Base-by-base conservation (phyloP, 2,888 invertebrate genomes). In the Omphaloscelis lunosa region DNA sequence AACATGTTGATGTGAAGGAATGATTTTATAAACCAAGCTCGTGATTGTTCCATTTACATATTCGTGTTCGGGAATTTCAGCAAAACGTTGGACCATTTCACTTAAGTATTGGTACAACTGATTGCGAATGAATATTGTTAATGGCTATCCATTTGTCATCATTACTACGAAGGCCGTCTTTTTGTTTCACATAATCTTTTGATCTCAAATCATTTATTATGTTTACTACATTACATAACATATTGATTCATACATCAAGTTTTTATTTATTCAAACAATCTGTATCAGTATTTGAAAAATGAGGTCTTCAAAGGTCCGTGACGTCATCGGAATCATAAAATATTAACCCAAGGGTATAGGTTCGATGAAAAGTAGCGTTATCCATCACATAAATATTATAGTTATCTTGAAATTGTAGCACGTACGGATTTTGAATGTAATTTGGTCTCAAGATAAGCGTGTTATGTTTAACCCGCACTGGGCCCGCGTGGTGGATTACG, bases 331-430 rank as follows among this genome's bases (percentile, higher is more conserved):
- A 20, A 63, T 78, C 68, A 87, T 88, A 83, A 87, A 88, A 87
- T 88, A 88, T 88, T 84, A 66, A 86, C 71, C 23, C 48, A 76
- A 80, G 84, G 88, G 80, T 83, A 79, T 81, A 78, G 72, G 76
- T 41, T 20, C 66, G 75, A 75, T 78, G 78, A 78, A 87, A 87
- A 80, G 80, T 83, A 80, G 53, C 81, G 69, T 78, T 83, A 88
- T 82, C 83, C 83, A 80, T 86, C 82, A 86, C 58, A 74, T 87
- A 77, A 75, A 88, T 88, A 88, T 87, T 88, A 75, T 66, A 87
- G 80, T 77, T 75, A 53, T 61, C 77, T 80, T 71, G 73, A 87
- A 86, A 82, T 79, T 78, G 75, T 79, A 75, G 56, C 75, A 72
- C 71, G 77, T 79, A 80, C 41, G 53, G 39, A 82, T 82, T 77